phyloP scores from a whole-genome alignment of 2,113 vertebrate species.

The Solea solea region DNA sequence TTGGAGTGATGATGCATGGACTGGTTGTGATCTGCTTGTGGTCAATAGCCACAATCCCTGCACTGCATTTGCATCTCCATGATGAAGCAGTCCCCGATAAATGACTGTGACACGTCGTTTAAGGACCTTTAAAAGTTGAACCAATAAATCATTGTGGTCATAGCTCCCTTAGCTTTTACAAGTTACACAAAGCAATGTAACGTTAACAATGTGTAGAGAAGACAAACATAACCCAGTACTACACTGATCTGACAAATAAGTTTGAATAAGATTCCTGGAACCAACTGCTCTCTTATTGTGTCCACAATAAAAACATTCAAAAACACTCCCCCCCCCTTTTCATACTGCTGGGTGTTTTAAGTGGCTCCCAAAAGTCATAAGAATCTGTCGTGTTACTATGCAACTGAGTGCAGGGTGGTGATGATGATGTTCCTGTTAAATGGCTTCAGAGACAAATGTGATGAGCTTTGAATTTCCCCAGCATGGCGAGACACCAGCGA shows the following conservation, averaged over 20 bases:
- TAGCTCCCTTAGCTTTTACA: no score
- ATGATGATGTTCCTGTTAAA: constrained; percentile 14
- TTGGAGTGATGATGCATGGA: constrained; percentile 6
- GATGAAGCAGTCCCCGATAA: constrained; percentile 28
- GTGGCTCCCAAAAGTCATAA: constrained; percentile 6
- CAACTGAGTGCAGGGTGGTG: background rate
- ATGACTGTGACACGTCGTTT: background rate
- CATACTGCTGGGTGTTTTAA: constrained; percentile 22
- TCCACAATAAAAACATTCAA: background rate
- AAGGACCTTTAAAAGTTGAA: constrained; percentile 4
- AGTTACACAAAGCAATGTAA: constrained; percentile 3
- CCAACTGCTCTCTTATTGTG: background rate
- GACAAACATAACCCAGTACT: constrained; percentile 14
- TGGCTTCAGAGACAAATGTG: constrained; percentile 17
- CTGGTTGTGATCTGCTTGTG: background rate
- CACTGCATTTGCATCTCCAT: constrained; percentile 47
- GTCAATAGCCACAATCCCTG: constrained; percentile 17
- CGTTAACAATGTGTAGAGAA: no score
- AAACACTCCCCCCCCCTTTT: background rate
- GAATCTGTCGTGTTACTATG: constrained; percentile 1
- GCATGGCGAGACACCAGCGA: constrained; percentile 13
- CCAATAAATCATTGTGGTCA: background rate
- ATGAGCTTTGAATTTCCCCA: constrained; percentile 17
- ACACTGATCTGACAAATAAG: background rate
- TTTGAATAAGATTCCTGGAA: background rate